phyloP scores from a whole-genome alignment of 2,888 invertebrate genomes.

The Baronia brevicornis region DNA sequence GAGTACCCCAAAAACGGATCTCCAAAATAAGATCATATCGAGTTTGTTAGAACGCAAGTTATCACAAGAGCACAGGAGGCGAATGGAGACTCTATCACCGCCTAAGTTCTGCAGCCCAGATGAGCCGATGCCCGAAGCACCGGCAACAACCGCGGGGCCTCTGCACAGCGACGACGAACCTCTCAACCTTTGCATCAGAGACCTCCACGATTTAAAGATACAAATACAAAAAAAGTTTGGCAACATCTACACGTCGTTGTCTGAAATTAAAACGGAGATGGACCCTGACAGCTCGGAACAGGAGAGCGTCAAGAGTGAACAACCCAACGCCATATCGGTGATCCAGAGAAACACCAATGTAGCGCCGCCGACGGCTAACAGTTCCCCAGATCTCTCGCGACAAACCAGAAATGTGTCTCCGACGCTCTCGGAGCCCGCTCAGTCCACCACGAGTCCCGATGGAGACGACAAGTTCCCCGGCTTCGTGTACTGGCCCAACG shows the following conservation, averaged over 20 bases:
- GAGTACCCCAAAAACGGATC: conserved; percentile 74
- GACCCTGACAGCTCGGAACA: conserved; percentile 67
- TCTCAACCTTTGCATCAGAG: conserved; percentile 87
- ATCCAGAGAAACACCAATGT: conserved; percentile 62
- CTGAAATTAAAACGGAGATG: conserved; percentile 77
- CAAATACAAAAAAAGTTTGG: conserved; percentile 78
- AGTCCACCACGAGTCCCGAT: conserved; percentile 46
- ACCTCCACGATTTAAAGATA: conserved; percentile 81
- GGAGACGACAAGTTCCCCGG: conserved; percentile 59
- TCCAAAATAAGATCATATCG: conserved; percentile 81
- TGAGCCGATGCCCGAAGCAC: conserved; percentile 53
- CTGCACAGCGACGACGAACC: conserved; percentile 79
- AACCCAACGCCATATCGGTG: conserved; percentile 63
- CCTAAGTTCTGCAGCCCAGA: conserved; percentile 49
- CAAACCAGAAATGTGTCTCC: conserved; percentile 44
- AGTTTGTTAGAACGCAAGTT: conserved; percentile 81
- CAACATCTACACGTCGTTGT: conserved; percentile 74
- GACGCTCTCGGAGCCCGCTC: conserved; percentile 56
- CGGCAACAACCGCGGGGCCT: conserved; percentile 43
- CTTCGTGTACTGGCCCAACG: conserved; percentile 82
- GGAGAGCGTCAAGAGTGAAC: conserved; percentile 58
- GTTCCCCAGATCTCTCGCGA: conserved; percentile 58
- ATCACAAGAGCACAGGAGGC: conserved; percentile 78
- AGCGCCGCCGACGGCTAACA: conserved; percentile 50
- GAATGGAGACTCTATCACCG: conserved; percentile 47